These are phyloP conservation scores for Vimba vimba DNA, from an alignment of 2,113 vertebrate genomes.

Conservation along the genomic window DNA sequence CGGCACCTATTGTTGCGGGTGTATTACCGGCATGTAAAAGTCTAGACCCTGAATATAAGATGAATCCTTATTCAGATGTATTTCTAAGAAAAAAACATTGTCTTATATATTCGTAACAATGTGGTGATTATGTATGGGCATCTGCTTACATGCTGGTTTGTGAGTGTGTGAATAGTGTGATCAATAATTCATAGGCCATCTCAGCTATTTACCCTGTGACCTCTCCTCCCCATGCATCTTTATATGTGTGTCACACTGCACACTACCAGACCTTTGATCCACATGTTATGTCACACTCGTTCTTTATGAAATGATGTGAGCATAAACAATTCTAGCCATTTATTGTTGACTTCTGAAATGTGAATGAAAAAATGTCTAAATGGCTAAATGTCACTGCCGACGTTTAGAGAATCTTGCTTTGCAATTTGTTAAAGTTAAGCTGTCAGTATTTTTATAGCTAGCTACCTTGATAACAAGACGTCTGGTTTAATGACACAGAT, in stretches of 20 bases:
- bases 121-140: neutral
- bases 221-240: neutral
- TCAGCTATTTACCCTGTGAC: neutral
- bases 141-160: neutral
- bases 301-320: neutral
- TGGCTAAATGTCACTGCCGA: neutral
- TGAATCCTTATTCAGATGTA: too few species aligned
- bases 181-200: slow-evolving; percentile 45
- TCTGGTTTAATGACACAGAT: neutral
- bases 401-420: too few species aligned
- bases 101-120: too few species aligned
- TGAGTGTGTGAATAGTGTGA: slow-evolving; percentile 6
- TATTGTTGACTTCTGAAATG: neutral
- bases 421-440: neutral
- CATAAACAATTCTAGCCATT: neutral
- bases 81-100: too few species aligned
- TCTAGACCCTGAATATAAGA: too few species aligned
- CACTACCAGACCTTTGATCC: neutral
- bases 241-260: neutral
- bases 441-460: neutral
- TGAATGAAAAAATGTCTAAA: neutral
- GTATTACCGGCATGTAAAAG: too few species aligned
- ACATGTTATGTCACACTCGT: neutral
- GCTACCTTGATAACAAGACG: neutral
- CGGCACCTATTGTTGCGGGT: too few species aligned